Percentiles rank a stretch among this genome's conserved stretches.
Conservation (phyloP, 2,888 invertebrate genomes). For the Lymantria monacha region DNA sequence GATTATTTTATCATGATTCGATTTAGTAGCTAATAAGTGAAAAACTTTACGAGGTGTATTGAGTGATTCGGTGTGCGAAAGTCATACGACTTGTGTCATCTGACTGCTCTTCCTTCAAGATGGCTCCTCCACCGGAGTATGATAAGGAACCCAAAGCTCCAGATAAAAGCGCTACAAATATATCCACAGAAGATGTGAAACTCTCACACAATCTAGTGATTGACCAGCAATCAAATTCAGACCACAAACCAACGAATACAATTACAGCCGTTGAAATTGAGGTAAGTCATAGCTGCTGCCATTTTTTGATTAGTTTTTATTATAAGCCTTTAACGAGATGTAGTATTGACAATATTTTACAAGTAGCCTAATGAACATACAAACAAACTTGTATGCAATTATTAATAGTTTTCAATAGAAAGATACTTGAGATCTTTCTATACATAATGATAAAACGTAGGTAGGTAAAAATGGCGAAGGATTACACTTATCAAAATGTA, state of each 20-base stretch:
- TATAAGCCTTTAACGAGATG: background rate
- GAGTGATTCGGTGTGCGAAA: conserved; percentile 71
- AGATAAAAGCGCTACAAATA: conserved; percentile 82
- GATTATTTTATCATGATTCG: conserved; percentile 58
- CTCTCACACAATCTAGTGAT: conserved; percentile 64
- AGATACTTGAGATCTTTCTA: background rate
- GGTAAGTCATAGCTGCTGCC: conserved; percentile 70
- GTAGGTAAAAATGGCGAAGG: conserved; percentile 59
- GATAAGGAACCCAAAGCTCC: conserved; percentile 89
- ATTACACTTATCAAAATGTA: conserved; percentile 24
- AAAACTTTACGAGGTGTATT: conserved; percentile 50
- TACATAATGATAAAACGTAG: conserved; percentile 26
- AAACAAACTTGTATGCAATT: background rate
- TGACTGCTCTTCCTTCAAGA: conserved; percentile 84
- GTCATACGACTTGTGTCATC: conserved; percentile 83
- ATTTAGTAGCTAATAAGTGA: conserved; percentile 63
- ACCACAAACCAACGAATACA: conserved; percentile 60
- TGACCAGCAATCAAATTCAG: conserved; percentile 68
- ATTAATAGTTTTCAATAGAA: background rate
- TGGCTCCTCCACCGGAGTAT: conserved; percentile 90
- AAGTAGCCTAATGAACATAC: background rate
- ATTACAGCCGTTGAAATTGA: conserved; percentile 62
- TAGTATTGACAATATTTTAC: background rate
- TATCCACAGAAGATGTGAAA: conserved; percentile 74
- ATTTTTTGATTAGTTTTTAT: conserved; percentile 40